A percentile compares a stretch with the other conserved stretches of the same genome.
These are phyloP conservation scores for Epizoanthus scotinus DNA, from an alignment of 92 coral and sea anemone species.

Conservation along the genomic window DNA sequence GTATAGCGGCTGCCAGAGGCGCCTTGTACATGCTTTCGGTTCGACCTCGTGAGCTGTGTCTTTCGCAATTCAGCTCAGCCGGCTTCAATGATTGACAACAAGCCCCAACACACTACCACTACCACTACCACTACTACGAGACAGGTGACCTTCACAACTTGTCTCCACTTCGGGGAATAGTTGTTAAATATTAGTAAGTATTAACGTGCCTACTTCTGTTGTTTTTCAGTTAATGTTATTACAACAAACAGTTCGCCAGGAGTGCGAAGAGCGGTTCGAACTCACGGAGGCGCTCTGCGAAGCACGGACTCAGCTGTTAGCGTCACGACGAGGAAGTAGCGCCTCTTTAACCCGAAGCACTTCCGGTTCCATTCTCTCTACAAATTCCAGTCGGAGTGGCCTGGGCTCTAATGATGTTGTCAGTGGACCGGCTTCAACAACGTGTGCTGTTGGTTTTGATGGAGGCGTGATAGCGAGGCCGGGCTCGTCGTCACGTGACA, in stretches of 20 bases:
- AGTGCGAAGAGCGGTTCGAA: constrained; percentile 93
- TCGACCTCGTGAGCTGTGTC: too few relatives aligned
- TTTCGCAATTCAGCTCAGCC: too few relatives aligned
- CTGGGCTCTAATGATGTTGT: constrained; percentile 41
- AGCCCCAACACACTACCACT: too few relatives aligned
- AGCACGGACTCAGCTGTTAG: constrained; percentile 85
- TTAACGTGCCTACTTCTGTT: not conserved
- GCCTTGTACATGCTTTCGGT: too few relatives aligned
- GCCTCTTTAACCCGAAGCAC: constrained; percentile 61
- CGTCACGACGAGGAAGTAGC: constrained; percentile 66
- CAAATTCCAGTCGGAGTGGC: constrained; percentile 39
- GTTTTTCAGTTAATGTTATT: constrained; percentile 63
- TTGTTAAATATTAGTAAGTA: too few relatives aligned
- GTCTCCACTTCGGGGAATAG: too few relatives aligned
- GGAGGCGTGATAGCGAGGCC: constrained; percentile 65
- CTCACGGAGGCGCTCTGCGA: constrained; percentile 92
- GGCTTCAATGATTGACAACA: too few relatives aligned
- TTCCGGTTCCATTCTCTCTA: constrained; percentile 43
- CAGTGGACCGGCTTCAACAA: constrained; percentile 37
- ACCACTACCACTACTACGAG: too few relatives aligned
- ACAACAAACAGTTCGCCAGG: constrained; percentile 98
- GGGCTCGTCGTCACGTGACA: constrained; percentile 53
- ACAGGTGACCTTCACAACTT: too few relatives aligned
- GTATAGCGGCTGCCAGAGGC: too few relatives aligned
- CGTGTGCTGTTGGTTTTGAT: constrained; percentile 77